phyloP scores from a whole-genome alignment of 2,113 vertebrate species.

The Hippopotamus amphibius region DNA sequence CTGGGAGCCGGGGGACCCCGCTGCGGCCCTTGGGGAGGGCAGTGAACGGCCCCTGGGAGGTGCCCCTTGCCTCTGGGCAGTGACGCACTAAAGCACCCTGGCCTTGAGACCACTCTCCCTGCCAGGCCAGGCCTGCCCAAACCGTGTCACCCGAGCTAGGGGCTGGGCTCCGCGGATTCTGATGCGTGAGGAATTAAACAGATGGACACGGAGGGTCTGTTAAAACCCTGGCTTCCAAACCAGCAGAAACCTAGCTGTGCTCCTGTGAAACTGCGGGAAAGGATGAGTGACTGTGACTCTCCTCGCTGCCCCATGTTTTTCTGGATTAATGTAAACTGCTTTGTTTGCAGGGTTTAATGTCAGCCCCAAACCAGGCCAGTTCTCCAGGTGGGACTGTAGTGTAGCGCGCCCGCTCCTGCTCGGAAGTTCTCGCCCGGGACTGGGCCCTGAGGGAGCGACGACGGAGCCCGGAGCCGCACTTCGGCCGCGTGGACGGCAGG shows the following conservation, averaged over 20 bases:
- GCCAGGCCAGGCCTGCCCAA: not conserved
- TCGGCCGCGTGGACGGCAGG: slow-evolving; percentile 84
- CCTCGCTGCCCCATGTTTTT: slow-evolving; percentile 71
- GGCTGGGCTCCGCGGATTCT: not conserved
- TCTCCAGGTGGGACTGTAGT: slow-evolving; percentile 98
- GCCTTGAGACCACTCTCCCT: accelerated
- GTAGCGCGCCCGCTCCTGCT: slow-evolving; percentile 93
- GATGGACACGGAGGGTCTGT: not conserved
- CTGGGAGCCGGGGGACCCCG: not conserved
- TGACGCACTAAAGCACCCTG: not conserved
- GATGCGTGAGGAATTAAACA: not conserved
- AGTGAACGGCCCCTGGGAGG: not conserved
- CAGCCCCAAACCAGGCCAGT: slow-evolving; percentile 97
- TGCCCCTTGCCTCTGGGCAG: not conserved
- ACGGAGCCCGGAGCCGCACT: slow-evolving; percentile 92
- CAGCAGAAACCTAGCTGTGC: accelerated
- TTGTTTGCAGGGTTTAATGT: slow-evolving; percentile 97
- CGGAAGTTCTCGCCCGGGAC: slow-evolving; percentile 90
- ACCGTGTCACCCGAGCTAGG: accelerated
- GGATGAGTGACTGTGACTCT: slow-evolving; percentile 6
- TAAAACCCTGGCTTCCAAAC: not conserved
- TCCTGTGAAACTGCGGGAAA: accelerated
- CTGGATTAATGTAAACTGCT: slow-evolving; percentile 90
- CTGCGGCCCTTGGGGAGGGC: not conserved
- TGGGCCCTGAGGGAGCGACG: slow-evolving; percentile 81